Conservation (phyloP, 2,113 vertebrate species). For the Aphyosemion australe region DNA sequence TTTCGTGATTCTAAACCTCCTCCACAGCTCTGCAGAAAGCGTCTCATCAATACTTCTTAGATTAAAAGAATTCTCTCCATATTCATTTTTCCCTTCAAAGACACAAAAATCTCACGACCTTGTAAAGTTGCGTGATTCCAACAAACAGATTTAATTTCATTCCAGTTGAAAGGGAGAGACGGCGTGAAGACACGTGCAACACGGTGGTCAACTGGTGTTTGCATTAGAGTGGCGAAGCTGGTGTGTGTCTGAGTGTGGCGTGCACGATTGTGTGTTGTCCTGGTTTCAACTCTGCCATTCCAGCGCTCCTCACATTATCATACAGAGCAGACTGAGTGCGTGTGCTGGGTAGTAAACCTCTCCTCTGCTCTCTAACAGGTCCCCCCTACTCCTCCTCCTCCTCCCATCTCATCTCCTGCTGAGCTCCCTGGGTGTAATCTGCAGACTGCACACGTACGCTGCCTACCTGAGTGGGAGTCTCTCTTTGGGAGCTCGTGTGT, state of each 20-base stretch:
- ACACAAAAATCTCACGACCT: conserved; percentile 48
- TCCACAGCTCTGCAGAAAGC: conserved; percentile 40
- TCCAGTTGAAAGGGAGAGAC: conserved; percentile 22
- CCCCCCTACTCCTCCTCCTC: conserved; percentile 20
- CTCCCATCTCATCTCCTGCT: conserved; percentile 62
- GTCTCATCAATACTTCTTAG: conserved; percentile 44
- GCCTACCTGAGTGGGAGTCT: conserved; percentile 68
- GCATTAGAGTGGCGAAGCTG: conserved; percentile 16
- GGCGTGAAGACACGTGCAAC: conserved; percentile 5
- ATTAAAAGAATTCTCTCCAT: conserved; percentile 43
- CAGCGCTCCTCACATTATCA: conserved; percentile 75
- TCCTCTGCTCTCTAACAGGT: conserved; percentile 65
- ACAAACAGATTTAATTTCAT: conserved; percentile 30
- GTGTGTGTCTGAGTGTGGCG: conserved; percentile 25
- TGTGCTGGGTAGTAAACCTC: conserved; percentile 79
- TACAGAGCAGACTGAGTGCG: conserved; percentile 80
- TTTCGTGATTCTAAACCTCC: conserved; percentile 31
- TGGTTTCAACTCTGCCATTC: conserved; percentile 72
- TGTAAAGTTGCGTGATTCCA: conserved; percentile 52
- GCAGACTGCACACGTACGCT: conserved; percentile 73
- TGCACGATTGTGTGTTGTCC: conserved; percentile 56
- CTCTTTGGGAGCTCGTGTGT: conserved; percentile 30
- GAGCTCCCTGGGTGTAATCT: conserved; percentile 69
- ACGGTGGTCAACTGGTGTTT: conserved; percentile 11
- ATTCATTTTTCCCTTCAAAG: conserved; percentile 32